A percentile compares a stretch with the other conserved stretches of the same genome.
These are phyloP conservation scores for zebrafish (Danio rerio) DNA, from an alignment of 2,113 vertebrate species.

Conservation along the genomic window DNA sequence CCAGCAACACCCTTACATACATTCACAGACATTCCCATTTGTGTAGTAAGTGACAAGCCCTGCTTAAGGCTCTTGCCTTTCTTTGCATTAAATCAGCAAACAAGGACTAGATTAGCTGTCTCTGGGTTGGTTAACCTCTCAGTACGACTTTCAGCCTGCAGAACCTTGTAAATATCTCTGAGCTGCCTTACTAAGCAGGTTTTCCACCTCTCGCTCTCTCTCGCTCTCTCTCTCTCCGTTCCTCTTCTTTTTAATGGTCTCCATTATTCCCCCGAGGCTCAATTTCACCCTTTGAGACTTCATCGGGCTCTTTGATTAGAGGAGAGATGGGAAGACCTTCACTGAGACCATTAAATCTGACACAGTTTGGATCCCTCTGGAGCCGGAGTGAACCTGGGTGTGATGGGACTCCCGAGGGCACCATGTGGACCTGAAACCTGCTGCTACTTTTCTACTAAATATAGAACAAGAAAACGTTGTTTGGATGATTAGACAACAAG, in stretches of 20 bases:
- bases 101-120: slow-evolving; percentile 27
- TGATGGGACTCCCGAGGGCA: not conserved
- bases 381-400: slow-evolving; percentile 1
- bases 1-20: not conserved
- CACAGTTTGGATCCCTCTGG: slow-evolving; percentile 20
- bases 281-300: slow-evolving; percentile 47
- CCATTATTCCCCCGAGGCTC: slow-evolving; percentile 36
- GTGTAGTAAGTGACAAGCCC: slow-evolving; percentile 4
- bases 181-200: slow-evolving; percentile 20
- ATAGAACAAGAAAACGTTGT: not conserved
- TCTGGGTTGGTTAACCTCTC: slow-evolving; percentile 23
- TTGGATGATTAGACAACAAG: not conserved
- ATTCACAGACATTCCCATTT: slow-evolving; percentile 12
- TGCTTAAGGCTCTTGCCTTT: slow-evolving; percentile 14
- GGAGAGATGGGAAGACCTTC: slow-evolving; percentile 34
- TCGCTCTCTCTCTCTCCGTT: not conserved
- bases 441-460: not conserved
- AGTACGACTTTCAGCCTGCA: not conserved
- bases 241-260: slow-evolving; percentile 37
- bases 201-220: slow-evolving; percentile 17
- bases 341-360: slow-evolving; percentile 48
- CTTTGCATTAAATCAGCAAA: slow-evolving; percentile 39
- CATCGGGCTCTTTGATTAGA: slow-evolving; percentile 35
- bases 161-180: slow-evolving; percentile 26
- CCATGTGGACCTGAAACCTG: not conserved